Evolutionary conservation across 2,113 vertebrate genomes (phyloP).

Genomic region (Balaeniceps rex): DNA sequence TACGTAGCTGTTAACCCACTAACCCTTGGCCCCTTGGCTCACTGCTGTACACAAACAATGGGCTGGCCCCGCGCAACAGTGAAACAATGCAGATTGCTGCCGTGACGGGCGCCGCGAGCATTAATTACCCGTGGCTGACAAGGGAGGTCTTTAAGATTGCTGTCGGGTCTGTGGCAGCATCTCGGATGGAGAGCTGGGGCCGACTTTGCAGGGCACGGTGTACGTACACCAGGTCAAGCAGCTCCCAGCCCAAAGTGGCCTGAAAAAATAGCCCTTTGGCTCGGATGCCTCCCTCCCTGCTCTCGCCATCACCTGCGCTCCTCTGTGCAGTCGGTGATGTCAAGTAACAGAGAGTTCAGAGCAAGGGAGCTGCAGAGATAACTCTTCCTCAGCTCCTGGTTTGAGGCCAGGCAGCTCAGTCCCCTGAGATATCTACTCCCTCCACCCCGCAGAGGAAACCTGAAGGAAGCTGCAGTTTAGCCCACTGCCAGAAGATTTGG

Average conservation of each 20-base stretch:
- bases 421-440: neutral
- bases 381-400: neutral
- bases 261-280: neutral
- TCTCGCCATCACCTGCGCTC: neutral
- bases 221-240: neutral
- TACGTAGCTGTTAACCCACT: neutral
- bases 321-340: neutral
- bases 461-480: neutral
- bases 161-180: neutral
- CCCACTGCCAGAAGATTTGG: neutral
- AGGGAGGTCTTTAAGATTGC: neutral
- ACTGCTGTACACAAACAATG: neutral
- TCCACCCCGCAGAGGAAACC: neutral
- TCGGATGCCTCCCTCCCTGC: neutral
- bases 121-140: neutral
- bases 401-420: neutral
- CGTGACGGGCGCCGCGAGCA: neutral
- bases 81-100: neutral
- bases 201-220: neutral
- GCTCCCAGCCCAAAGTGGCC: neutral
- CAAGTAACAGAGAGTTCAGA: neutral
- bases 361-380: neutral
- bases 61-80: neutral
- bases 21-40: neutral
- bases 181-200: neutral